Conservation (phyloP, 2,888 invertebrate genomes). For the Polydrusus cervinus region DNA sequence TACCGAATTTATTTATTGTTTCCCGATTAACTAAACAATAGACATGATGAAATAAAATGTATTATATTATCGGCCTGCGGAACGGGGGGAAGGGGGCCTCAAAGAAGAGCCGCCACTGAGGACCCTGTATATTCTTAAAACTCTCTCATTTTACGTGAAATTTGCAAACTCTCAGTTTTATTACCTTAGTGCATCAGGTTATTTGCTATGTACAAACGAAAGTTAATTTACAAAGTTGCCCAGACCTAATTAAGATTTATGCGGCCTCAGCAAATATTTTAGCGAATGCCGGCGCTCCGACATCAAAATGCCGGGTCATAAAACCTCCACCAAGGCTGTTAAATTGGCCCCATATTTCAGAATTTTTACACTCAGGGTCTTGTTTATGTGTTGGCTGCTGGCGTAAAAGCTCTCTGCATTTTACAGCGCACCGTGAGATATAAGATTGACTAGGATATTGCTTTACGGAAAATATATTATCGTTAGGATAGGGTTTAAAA, state of each 20-base stretch:
- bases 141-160: too few species aligned
- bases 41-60: too few species aligned
- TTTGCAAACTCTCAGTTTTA: neutral
- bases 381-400: constrained; percentile 51
- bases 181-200: constrained; percentile 32
- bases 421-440: constrained; percentile 44
- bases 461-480: constrained; percentile 25
- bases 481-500: constrained; percentile 14
- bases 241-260: constrained; percentile 51
- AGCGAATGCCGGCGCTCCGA: constrained; percentile 30
- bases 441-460: constrained; percentile 49
- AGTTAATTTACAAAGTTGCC: constrained; percentile 46
- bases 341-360: constrained; percentile 55
- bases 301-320: constrained; percentile 45
- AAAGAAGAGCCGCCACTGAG: too few species aligned
- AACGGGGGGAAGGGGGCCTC: too few species aligned
- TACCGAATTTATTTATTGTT: too few species aligned
- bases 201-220: constrained; percentile 40
- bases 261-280: constrained; percentile 40
- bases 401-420: constrained; percentile 49
- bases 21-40: too few species aligned
- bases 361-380: constrained; percentile 51
- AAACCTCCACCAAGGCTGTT: constrained; percentile 47
- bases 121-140: too few species aligned
- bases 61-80: too few species aligned